Percentiles rank a stretch among this genome's conserved stretches.
phyloP scores from a whole-genome alignment of 2,113 vertebrate species.

The Puntigrus tetrazona region DNA sequence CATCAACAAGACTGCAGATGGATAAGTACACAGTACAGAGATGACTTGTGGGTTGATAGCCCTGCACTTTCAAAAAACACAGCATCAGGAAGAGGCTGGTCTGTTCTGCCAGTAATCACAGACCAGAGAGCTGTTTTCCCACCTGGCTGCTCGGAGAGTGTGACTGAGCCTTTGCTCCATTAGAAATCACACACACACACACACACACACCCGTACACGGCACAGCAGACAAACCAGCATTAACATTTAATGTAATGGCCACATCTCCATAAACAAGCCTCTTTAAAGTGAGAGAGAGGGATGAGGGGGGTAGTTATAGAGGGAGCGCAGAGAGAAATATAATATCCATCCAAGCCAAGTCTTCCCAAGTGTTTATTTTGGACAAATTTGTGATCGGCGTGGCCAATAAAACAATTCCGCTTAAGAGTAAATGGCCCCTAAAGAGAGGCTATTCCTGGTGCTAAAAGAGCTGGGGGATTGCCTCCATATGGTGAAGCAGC shows the following conservation, averaged over 20 bases:
- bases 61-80: constrained; percentile 44
- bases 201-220: constrained; percentile 60
- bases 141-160: constrained; percentile 34
- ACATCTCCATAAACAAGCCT: constrained; percentile 91
- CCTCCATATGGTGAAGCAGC: constrained; percentile 99
- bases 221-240: constrained; percentile 83
- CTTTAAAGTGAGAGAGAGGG: constrained; percentile 62
- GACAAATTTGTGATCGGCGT: constrained; percentile 94
- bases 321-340: constrained; percentile 71
- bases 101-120: constrained; percentile 51
- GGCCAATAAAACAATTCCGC: constrained; percentile 98
- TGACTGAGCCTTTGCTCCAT: constrained; percentile 64
- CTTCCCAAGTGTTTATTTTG: constrained; percentile 98
- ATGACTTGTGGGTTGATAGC: constrained; percentile 38
- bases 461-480: constrained; percentile 94
- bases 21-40: constrained; percentile 40
- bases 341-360: constrained; percentile 76
- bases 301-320: constrained; percentile 52
- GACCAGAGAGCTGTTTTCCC: constrained; percentile 42
- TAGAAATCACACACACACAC: constrained; percentile 70
- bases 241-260: constrained; percentile 87
- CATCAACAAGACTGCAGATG: constrained; percentile 48
- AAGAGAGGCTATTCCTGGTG: constrained; percentile 95
- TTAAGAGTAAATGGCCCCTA: constrained; percentile 96
- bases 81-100: constrained; percentile 36